Evolutionary conservation across 2,113 vertebrate genomes (phyloP).

Genomic region (Lanius ludovicianus): DNA sequence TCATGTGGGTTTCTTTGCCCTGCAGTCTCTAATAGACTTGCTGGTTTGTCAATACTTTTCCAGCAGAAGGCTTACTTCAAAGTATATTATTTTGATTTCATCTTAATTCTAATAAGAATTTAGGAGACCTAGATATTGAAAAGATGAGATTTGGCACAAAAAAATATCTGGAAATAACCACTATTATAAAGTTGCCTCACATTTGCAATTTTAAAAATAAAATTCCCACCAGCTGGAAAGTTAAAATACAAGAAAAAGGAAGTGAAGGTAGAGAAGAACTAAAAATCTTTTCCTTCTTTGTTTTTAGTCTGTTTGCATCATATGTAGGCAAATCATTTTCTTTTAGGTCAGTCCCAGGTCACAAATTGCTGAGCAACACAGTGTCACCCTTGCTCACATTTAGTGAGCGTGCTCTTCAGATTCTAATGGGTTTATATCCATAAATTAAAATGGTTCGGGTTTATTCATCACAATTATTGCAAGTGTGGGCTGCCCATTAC

Average conservation of each 20-base stretch:
- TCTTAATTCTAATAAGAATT: not conserved
- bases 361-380: not conserved
- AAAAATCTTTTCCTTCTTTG: not conserved
- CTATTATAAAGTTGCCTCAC: not conserved
- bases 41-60: not conserved
- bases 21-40: not conserved
- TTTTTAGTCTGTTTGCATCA: not conserved
- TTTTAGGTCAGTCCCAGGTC: not conserved
- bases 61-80: not conserved
- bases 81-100: not conserved
- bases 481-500: not conserved
- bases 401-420: not conserved
- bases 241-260: not conserved
- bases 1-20: accelerated
- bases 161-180: not conserved
- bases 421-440: not conserved
- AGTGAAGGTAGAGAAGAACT: not conserved
- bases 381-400: not conserved
- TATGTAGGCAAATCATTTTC: accelerated
- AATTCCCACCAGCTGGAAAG: not conserved
- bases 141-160: not conserved
- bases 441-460: accelerated
- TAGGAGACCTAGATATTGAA: not conserved
- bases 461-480: not conserved
- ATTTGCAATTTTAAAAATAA: not conserved